Conservation (phyloP, 2,888 invertebrate genomes). For the Chrysolina oricalcia region DNA sequence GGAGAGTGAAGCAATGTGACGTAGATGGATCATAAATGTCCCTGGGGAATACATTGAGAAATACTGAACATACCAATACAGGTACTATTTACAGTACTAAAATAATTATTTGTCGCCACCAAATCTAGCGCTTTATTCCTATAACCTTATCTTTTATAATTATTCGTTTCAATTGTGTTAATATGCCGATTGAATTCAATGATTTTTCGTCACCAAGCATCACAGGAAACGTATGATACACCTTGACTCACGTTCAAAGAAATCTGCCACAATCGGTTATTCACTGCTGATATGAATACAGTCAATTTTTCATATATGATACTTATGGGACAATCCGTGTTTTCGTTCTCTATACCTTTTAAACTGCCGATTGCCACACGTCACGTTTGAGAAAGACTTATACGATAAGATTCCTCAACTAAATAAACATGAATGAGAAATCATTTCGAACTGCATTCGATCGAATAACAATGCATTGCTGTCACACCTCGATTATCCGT, state of each 20-base stretch:
- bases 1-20: too few relatives aligned
- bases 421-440: conserved; percentile 9
- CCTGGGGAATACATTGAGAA: too few relatives aligned
- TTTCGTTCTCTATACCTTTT: conserved; percentile 3
- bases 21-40: too few relatives aligned
- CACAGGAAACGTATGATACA: conserved; percentile 8
- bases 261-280: background rate
- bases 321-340: conserved; percentile 5
- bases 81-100: too few relatives aligned
- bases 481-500: background rate
- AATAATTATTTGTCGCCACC: too few relatives aligned
- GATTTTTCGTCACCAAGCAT: background rate
- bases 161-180: too few relatives aligned
- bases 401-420: conserved; percentile 9
- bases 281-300: conserved; percentile 5
- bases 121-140: too few relatives aligned
- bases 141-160: too few relatives aligned
- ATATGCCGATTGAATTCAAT: background rate
- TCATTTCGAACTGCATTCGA: background rate
- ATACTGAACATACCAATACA: too few relatives aligned
- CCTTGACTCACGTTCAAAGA: conserved; percentile 16
- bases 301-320: background rate
- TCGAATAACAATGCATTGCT: background rate
- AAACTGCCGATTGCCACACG: background rate
- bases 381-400: conserved; percentile 1